Base-by-base conservation (phyloP, 92 coral and sea anemone genomes). In the Heliopora coerulea region DNA sequence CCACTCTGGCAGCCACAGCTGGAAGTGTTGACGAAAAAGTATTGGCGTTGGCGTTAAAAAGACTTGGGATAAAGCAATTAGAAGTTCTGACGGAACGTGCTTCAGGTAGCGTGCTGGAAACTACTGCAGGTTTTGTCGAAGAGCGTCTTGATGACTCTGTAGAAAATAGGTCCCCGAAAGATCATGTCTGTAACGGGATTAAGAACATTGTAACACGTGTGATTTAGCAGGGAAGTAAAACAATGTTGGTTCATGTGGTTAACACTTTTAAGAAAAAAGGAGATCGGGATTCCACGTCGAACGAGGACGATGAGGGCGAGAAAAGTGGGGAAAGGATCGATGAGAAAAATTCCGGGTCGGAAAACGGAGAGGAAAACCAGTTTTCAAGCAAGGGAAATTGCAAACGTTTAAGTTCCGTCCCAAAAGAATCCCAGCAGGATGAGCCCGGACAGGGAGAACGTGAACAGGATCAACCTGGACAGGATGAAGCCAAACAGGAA, bases 1-100 rank as follows among this genome's bases (percentile, higher is more conserved):
- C 67, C 8, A 25, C 70, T 14, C 11, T 35, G 8, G 74, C 65
- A 56, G 82, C 73, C 0, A 75, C 34, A 20, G 58, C 58, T 17
- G 58, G 4, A 52, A 52, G 49, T 56, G 10, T 50, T 11, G 15
- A 73, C 54, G 79, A 48, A 0, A 65, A 56, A 48, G 61, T 23
- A 5, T 23, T 0, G 31, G 60, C 44, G 40, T 60, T 44, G 25
- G 15, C 9, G 17, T 5, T 6, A 52, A 52, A 3, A 5, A 3
- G 58, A 52, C 18, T 7, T 52, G 23, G 58, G 17, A 7, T 18
- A 52, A 52, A 50, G 24, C 37, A 8, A 0, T 24, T 69, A 14
- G 21, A 27, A 65, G 19, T 17, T 8, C 8, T 29, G 0, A 32
- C 59, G 44, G 61, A 50, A 57, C 20, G 27, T n/a, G 12, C n/a